phyloP scores from a whole-genome alignment of 2,888 invertebrate species.

The Tetragonisca angustula region DNA sequence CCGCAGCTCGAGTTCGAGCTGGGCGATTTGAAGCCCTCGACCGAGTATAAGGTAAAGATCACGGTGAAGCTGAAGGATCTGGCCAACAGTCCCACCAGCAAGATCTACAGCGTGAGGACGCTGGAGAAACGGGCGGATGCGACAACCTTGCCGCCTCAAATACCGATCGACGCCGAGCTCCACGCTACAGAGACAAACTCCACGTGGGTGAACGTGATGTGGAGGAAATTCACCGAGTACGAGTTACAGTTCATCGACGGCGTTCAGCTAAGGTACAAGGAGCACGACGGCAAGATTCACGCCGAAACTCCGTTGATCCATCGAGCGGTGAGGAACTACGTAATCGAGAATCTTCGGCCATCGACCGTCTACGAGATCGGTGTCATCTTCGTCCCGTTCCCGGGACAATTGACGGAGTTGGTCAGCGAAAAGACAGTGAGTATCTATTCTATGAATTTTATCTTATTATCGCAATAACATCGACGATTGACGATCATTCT shows the following conservation, averaged over 20 bases:
- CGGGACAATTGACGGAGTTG: constrained; percentile 91
- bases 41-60: constrained; percentile 93
- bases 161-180: constrained; percentile 90
- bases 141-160: constrained; percentile 86
- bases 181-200: constrained; percentile 91
- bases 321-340: constrained; percentile 90
- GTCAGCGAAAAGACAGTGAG: constrained; percentile 89
- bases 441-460: constrained; percentile 14
- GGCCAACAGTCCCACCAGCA: constrained; percentile 91
- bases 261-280: constrained; percentile 93
- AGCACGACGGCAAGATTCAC: constrained; percentile 92
- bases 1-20: constrained; percentile 94
- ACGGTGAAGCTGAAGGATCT: constrained; percentile 91
- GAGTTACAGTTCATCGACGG: constrained; percentile 95
- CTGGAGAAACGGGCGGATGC: constrained; percentile 84
- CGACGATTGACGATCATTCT: too few relatives aligned
- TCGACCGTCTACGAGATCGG: constrained; percentile 93
- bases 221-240: constrained; percentile 92
- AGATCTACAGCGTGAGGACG: constrained; percentile 90
- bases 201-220: constrained; percentile 91
- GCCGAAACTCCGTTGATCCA: constrained; percentile 94
- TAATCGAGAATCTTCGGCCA: constrained; percentile 91
- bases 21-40: constrained; percentile 90
- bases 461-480: not conserved
- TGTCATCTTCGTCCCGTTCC: constrained; percentile 92